Percentiles rank a stretch among this genome's conserved stretches.
phyloP scores from a whole-genome alignment of 1,140 invertebrate species.

The Diorhabda elongata region DNA sequence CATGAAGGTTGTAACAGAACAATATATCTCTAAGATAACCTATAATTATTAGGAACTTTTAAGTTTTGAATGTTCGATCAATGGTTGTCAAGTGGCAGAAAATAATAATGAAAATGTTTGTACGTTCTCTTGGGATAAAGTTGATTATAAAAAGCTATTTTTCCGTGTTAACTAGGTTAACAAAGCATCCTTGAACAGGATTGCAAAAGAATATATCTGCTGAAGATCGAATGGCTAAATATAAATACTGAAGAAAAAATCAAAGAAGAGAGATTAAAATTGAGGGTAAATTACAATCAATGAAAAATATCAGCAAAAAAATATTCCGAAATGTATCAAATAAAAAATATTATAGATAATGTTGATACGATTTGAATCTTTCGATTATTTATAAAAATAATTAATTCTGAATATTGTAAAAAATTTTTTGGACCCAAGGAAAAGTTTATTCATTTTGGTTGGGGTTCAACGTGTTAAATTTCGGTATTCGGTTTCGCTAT shows the following conservation, averaged over 20 bases:
- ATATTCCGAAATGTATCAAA: conserved; percentile 11
- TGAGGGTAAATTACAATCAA: conserved; percentile 17
- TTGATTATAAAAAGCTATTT: too few species aligned
- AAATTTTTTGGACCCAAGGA: too few species aligned
- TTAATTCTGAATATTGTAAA: background rate
- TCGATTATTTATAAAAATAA: conserved; percentile 1
- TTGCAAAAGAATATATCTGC: background rate
- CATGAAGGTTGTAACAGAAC: too few species aligned
- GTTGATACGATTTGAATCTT: background rate
- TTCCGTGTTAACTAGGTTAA: background rate
- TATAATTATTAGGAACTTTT: too few species aligned
- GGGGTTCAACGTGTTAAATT: too few species aligned
- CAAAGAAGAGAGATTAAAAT: conserved; percentile 12
- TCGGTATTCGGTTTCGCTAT: too few species aligned
- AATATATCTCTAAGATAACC: too few species aligned
- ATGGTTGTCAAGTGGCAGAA: too few species aligned
- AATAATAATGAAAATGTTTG: too few species aligned
- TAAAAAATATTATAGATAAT: conserved; percentile 10
- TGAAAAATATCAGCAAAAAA: conserved; percentile 18
- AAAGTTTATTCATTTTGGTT: too few species aligned
- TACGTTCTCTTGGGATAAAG: too few species aligned
- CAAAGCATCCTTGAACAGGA: background rate
- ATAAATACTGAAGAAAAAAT: conserved; percentile 6
- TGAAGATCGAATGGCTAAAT: background rate
- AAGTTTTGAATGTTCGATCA: too few species aligned